These are phyloP conservation scores for Macaca nemestrina DNA, from an alignment of 2,113 vertebrate species.

Conservation along the genomic window DNA sequence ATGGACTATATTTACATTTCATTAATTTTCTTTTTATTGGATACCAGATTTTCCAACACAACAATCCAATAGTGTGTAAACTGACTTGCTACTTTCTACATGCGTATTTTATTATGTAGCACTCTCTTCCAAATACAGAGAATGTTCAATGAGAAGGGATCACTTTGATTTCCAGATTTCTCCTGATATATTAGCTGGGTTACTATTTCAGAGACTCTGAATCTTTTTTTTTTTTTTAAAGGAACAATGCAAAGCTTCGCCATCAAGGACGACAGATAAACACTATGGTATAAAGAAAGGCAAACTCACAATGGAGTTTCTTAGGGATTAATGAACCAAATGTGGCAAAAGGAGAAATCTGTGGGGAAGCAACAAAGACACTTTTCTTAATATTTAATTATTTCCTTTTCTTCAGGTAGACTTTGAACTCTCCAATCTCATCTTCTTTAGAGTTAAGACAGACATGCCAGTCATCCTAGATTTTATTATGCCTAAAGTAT, in stretches of 20 bases:
- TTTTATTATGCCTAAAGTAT: not conserved
- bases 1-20: not conserved
- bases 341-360: not conserved
- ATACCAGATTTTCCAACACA: not conserved
- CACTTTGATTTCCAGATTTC: not conserved
- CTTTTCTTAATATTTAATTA: not conserved
- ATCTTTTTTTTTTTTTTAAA: too few species aligned
- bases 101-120: not conserved
- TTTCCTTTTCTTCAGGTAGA: not conserved
- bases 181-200: not conserved
- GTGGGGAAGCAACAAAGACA: not conserved
- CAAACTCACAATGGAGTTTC: rapidly evolving
- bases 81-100: not conserved
- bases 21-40: not conserved
- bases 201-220: not conserved
- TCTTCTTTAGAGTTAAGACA: not conserved
- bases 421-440: not conserved
- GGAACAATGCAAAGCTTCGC: rapidly evolving
- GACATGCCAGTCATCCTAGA: not conserved
- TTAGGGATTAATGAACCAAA: not conserved
- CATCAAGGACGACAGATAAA: not conserved
- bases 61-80: not conserved
- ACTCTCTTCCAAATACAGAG: not conserved
- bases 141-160: not conserved
- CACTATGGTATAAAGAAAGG: rapidly evolving